Evolutionary conservation across 2,797 vertebrate species (phyloP).

Genomic region (Tapera naevia): DNA sequence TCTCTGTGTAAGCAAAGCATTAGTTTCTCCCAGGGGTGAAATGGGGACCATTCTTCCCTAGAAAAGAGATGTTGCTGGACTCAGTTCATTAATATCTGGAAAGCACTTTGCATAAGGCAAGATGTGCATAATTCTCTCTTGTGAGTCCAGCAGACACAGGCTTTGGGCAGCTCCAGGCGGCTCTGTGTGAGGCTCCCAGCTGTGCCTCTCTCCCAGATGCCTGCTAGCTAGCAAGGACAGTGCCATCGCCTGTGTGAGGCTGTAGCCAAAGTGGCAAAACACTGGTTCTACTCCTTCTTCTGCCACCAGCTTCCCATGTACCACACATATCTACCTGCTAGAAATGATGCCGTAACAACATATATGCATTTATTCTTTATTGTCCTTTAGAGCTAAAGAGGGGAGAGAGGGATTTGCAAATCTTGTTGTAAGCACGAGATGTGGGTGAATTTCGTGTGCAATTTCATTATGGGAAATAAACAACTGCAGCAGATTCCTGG

Average conservation of each 20-base stretch:
- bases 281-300: neutral
- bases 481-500: neutral
- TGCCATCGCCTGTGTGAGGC: neutral
- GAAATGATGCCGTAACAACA: neutral
- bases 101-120: neutral
- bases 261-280: accelerated
- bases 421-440: neutral
- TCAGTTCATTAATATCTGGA: neutral
- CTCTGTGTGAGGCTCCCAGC: neutral
- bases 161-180: neutral
- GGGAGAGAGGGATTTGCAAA: neutral
- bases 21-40: neutral
- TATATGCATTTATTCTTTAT: neutral
- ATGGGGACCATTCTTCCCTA: neutral
- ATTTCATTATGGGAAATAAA: neutral
- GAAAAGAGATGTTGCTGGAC: neutral
- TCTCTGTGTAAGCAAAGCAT: neutral
- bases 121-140: accelerated
- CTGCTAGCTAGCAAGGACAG: neutral
- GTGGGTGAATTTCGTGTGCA: neutral
- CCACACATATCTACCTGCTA: accelerated
- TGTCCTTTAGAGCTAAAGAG: neutral
- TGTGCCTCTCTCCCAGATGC: neutral
- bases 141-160: neutral
- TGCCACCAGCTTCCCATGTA: neutral